Evolutionary conservation across 1,140 invertebrate genomes (phyloP), one percentile per base, ranked within the genome.

Genomic region (Mamestra configurata): DNA sequence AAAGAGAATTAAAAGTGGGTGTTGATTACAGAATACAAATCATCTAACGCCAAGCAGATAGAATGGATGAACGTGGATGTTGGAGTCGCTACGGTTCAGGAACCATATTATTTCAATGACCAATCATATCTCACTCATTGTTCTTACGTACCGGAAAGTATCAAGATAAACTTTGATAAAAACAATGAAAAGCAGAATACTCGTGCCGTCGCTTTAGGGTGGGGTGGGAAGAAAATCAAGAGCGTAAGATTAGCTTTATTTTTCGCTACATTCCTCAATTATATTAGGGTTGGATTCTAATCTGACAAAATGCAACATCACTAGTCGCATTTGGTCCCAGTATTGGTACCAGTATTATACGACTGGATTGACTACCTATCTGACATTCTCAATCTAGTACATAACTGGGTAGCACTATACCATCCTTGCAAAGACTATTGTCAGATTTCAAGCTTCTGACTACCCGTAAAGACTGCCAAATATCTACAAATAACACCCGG

Each of bases 11-110:
- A 46, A 46, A 10, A 15, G 6, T 46, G 0, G 2, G 10, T 55
- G 10, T 80, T 13, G 35, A 61, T 20, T 75, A 57, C 20, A 70
- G 66, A 49, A 27, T 70, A 70, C 8, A 27, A 4, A 24, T 27
- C 43, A 24, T 22, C 66, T 7, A n/a, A 20, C 0, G 57, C 18
- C 0, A 70, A 61, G 1, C n/a, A 22, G 6, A 6, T 40, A 1
- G 64, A 51, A 20, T 84, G 80, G 83, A 20, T 64, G 18, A 31
- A 49, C 22, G 49, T 82, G 4, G 80, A 84, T 35, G 61, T 84
- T 6, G 84, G 79, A 5, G 59, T 81, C 1, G 84, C 64, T 0
- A 59, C 31, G 35, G 83, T 84, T 55, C 77, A 85, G 10, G 64
- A 75, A 35, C 64, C 72, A 5, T 85, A 79, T 35, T 24, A 78